These are phyloP conservation scores for Stenolophus ochropezus DNA, from an alignment of 2,888 invertebrate genomes.

Conservation along the genomic window DNA sequence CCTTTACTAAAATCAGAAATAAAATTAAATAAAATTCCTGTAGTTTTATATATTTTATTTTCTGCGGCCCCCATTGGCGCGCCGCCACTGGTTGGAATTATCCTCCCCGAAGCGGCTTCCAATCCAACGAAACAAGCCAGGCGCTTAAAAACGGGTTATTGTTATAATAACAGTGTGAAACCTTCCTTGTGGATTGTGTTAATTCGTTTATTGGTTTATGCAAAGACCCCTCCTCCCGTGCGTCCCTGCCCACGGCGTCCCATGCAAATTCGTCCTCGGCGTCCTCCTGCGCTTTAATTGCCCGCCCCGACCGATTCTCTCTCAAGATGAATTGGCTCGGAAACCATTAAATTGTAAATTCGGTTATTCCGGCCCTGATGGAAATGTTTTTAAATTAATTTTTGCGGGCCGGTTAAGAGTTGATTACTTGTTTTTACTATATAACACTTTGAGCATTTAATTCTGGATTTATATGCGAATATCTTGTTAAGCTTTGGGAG, in stretches of 20 bases:
- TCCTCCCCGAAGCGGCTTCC: neutral
- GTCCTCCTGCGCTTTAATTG: constrained; percentile 41
- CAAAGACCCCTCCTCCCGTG: constrained; percentile 16
- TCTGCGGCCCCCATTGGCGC: neutral
- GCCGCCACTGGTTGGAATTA: constrained; percentile 1
- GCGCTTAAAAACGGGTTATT: constrained; percentile 58
- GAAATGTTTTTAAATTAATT: constrained; percentile 54
- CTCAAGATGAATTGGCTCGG: constrained; percentile 48
- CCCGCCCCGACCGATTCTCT: constrained; percentile 15
- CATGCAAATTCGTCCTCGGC: constrained; percentile 47
- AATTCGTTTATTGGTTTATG: constrained; percentile 60
- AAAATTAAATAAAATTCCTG: too few species aligned
- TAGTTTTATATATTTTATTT: neutral
- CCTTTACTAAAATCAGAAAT: too few species aligned
- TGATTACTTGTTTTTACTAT: constrained; percentile 35
- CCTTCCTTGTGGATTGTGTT: constrained; percentile 59
- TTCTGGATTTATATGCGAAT: constrained; percentile 44
- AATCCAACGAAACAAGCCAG: constrained; percentile 38
- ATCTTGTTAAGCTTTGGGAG: constrained; percentile 11
- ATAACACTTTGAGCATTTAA: constrained; percentile 13
- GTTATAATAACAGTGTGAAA: constrained; percentile 56
- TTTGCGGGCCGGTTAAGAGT: constrained; percentile 26
- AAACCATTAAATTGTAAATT: constrained; percentile 57
- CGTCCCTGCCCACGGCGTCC: neutral
- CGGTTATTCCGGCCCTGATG: constrained; percentile 42